Percentiles rank a stretch among this genome's conserved stretches.
These are phyloP conservation scores for Gambelia wislizenii DNA, from an alignment of 2,797 vertebrate species.

Conservation along the genomic window DNA sequence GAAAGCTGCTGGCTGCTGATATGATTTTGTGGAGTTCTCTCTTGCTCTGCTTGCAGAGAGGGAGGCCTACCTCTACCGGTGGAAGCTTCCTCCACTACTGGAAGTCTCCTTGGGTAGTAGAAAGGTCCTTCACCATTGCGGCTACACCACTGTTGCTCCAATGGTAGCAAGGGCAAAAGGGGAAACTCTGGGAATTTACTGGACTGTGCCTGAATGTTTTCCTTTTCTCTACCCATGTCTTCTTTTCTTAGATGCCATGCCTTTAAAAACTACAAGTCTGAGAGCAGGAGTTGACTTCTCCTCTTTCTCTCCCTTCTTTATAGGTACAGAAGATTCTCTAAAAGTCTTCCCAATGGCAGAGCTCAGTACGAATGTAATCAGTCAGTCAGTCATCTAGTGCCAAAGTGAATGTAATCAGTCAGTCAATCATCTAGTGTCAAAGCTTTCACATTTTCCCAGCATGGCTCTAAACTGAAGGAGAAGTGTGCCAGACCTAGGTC, in stretches of 20 bases:
- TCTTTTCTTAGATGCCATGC: background rate
- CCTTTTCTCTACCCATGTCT: background rate
- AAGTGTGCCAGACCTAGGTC: background rate
- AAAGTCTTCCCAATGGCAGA: background rate
- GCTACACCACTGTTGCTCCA: background rate
- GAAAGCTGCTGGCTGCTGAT: too few species aligned
- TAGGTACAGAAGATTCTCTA: background rate
- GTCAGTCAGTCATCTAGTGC: background rate
- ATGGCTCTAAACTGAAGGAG: background rate
- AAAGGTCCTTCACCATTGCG: too few species aligned
- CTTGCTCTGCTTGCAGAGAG: background rate
- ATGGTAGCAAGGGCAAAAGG: background rate
- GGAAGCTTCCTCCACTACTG: background rate
- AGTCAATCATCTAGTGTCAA: background rate
- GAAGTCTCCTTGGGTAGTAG: too few species aligned
- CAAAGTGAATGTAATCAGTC: background rate
- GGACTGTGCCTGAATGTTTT: background rate
- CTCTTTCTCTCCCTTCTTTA: too few species aligned
- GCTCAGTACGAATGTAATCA: too few species aligned
- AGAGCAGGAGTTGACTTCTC: too few species aligned
- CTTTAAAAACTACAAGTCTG: background rate
- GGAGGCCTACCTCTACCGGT: background rate
- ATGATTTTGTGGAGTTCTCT: background rate
- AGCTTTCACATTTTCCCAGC: background rate
- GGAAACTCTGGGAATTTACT: background rate